phyloP scores from a whole-genome alignment of 92 coral and sea anemone genomes.

The Paramuricea clavata region DNA sequence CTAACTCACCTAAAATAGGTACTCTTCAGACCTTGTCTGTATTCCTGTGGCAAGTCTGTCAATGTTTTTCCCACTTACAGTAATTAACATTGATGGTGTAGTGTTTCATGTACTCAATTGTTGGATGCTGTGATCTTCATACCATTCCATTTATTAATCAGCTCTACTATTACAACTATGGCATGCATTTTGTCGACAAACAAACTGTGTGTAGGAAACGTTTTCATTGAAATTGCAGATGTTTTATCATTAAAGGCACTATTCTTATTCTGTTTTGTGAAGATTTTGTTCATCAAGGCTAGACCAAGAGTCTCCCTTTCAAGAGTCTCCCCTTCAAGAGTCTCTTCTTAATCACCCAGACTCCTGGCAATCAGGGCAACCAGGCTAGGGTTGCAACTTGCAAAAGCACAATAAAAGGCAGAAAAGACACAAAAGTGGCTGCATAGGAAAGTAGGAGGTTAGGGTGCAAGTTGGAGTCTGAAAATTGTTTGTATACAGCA shows the following conservation, averaged over 20 bases:
- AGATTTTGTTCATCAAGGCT: too few relatives aligned
- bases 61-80: neutral
- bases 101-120: slow-evolving; percentile 7
- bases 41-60: neutral
- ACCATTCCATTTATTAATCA: slow-evolving; percentile 41
- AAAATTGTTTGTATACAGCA: too few relatives aligned
- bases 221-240: neutral
- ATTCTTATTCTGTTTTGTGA: too few relatives aligned
- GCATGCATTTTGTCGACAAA: neutral
- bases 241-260: neutral
- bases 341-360: too few relatives aligned
- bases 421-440: too few relatives aligned
- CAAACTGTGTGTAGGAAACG: neutral
- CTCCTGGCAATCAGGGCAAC: too few relatives aligned
- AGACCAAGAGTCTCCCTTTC: too few relatives aligned
- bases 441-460: too few relatives aligned
- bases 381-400: too few relatives aligned
- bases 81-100: slow-evolving; percentile 37
- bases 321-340: too few relatives aligned
- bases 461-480: too few relatives aligned
- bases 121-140: slow-evolving; percentile 26
- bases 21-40: neutral
- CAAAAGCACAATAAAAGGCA: too few relatives aligned
- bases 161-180: slow-evolving; percentile 29
- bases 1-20: neutral